Base-by-base conservation (phyloP, 2,113 vertebrate genomes). In the Sorex araneus region DNA sequence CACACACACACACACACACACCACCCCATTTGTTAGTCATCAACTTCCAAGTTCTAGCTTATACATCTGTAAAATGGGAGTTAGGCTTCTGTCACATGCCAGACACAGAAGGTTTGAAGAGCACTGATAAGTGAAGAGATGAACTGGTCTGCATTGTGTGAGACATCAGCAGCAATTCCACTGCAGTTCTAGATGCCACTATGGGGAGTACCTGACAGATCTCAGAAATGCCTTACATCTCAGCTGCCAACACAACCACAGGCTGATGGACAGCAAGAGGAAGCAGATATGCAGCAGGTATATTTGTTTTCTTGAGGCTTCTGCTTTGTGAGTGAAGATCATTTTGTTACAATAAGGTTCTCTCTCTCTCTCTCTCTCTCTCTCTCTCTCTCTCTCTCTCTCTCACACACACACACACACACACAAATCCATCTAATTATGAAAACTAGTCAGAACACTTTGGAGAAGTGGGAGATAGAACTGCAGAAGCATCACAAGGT, bases 361-460 rank as follows among this genome's bases (percentile, higher is more conserved):
- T 40, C 40, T 40, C 40, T 40, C 40, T 40, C 40, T 40, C 40
- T 40, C 40, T 40, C 40, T 40, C 40, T 7, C 40, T 7, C 7
- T 7, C 40, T 7, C 40, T 40, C 40, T 40, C 40, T 40, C 40
- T 40, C 40, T 40, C 40, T 40, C 40, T 40, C 40, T 40, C 40
- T 40, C 40, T 40, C 47, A 7, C 47, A 7, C 47, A 7, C 47
- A 7, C 47, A 50, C 47, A 50, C 47, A 50, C 47, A 50, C 47
- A 50, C 47, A 50, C 10, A 50, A 50, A 50, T 64, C 21, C 81
- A 82, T 81, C 69, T 87, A 78, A 9, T 50, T 50, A 50, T 50
- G 10, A 64, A 36, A 86, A 87, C 40, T 54, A 89, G 91, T 71
- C 87, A 84, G 92, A 92, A 85, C 32, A 57, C 40, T 84, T 90